Evolutionary conservation across 2,888 invertebrate genomes (phyloP).

Genomic region (Agapetus fuscipes): DNA sequence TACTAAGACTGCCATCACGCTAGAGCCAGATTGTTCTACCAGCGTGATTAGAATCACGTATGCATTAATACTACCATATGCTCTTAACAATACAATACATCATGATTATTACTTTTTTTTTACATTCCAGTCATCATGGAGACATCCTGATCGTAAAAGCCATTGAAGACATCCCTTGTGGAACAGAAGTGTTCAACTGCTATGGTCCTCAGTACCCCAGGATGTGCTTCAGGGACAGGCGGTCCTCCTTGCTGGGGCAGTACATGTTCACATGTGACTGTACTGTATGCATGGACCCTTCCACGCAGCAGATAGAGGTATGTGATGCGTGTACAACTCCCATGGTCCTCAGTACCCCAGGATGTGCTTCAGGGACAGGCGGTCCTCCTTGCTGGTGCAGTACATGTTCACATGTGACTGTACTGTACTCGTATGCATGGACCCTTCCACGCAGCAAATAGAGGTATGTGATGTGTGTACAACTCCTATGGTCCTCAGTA

Average conservation of each 20-base stretch:
- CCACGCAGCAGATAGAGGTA: not conserved
- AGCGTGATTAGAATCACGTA: not conserved
- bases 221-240: conserved; percentile 50
- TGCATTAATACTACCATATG: not conserved
- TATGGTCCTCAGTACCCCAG: conserved; percentile 71
- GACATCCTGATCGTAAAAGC: conserved; percentile 62
- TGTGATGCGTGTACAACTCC: conserved; percentile 63
- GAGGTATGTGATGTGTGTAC: conserved; percentile 38
- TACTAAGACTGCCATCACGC: too few relatives aligned
- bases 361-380: conserved; percentile 50
- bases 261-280: conserved; percentile 78
- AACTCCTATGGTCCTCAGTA: conserved; percentile 82
- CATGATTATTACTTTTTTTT: not conserved
- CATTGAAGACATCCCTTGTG: conserved; percentile 48
- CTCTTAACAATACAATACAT: not conserved
- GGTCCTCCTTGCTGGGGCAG: conserved; percentile 51
- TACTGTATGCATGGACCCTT: conserved; percentile 46
- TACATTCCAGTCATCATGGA: conserved; percentile 54
- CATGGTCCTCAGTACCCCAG: conserved; percentile 71
- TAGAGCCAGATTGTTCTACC: too few relatives aligned
- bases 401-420: conserved; percentile 78
- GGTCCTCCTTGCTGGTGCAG: conserved; percentile 51
- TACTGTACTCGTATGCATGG: conserved; percentile 53
- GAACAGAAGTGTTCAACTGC: conserved; percentile 73
- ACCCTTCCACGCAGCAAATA: conserved; percentile 13